phyloP scores from a whole-genome alignment of 2,113 vertebrate species.

The Apaloderma vittatum region DNA sequence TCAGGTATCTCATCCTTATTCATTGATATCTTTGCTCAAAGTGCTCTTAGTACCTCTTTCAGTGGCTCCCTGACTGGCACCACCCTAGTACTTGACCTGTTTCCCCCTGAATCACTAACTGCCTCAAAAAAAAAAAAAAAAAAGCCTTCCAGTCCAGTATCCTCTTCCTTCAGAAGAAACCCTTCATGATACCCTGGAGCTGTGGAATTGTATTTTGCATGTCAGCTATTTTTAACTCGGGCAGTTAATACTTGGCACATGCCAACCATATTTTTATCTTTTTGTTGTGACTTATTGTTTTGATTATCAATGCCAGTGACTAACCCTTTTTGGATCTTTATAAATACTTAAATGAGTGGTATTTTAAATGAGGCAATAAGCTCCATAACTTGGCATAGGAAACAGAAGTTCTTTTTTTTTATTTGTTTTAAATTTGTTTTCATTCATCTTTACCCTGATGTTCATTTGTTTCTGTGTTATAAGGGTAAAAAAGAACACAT shows the following conservation, averaged over 20 bases:
- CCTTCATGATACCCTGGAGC: neutral
- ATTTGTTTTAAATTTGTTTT: slow-evolving; percentile 38
- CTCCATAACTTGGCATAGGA: neutral
- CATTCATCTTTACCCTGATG: slow-evolving; percentile 31
- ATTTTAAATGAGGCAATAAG: neutral
- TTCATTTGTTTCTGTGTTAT: slow-evolving; percentile 35
- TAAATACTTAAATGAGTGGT: neutral
- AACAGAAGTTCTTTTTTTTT: neutral
- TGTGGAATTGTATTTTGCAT: neutral
- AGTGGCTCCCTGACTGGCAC: neutral
- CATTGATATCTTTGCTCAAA: neutral
- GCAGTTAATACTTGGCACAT: neutral
- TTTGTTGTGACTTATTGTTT: slow-evolving; percentile 23
- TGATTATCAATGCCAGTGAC: neutral
- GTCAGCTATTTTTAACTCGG: neutral
- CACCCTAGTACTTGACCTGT: neutral
- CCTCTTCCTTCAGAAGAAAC: slow-evolving; percentile 10
- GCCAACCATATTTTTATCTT: neutral
- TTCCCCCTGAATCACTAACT: neutral
- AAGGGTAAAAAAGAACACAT: neutral
- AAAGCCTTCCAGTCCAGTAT: neutral
- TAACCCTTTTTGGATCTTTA: neutral
- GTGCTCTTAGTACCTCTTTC: neutral
- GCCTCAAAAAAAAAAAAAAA: neutral
- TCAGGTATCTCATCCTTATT: neutral